phyloP scores from a whole-genome alignment of 2,888 invertebrate species.

The Neria commutata region DNA sequence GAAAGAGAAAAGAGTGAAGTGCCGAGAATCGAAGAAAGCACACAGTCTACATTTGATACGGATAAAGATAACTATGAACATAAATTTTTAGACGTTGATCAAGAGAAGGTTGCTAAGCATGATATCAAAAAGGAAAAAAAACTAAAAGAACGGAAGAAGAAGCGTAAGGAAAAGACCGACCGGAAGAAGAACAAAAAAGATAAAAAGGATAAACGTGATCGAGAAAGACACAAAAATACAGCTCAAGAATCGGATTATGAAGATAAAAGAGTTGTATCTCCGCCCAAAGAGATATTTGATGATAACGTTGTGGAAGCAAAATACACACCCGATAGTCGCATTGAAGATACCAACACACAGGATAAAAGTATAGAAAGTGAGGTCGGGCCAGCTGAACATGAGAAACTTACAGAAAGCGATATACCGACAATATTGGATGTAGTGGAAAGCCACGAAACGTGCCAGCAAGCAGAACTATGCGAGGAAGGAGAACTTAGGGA shows the following conservation, averaged over 20 bases:
- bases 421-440: too few species aligned
- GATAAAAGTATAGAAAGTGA: too few species aligned
- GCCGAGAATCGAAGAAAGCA: neutral
- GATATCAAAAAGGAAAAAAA: neutral
- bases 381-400: too few species aligned
- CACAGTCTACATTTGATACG: neutral
- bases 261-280: slow-evolving; percentile 1
- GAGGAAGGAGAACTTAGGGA: neutral
- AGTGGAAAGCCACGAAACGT: too few species aligned
- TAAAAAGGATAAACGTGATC: slow-evolving; percentile 35
- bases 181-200: slow-evolving; percentile 46
- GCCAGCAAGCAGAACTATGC: too few species aligned
- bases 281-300: neutral
- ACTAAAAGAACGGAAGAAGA: slow-evolving; percentile 45
- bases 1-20: neutral
- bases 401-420: too few species aligned
- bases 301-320: neutral
- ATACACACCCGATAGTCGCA: too few species aligned
- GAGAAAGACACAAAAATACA: slow-evolving; percentile 23
- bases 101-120: neutral
- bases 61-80: too few species aligned
- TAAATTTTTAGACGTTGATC: too few species aligned
- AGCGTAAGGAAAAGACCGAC: slow-evolving; percentile 42
- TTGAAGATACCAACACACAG: too few species aligned
- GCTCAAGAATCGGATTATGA: slow-evolving; percentile 26